Percentiles rank a stretch among this genome's conserved stretches.
Conservation (phyloP, 1,140 invertebrate species). For the Reticulitermes speratus region DNA sequence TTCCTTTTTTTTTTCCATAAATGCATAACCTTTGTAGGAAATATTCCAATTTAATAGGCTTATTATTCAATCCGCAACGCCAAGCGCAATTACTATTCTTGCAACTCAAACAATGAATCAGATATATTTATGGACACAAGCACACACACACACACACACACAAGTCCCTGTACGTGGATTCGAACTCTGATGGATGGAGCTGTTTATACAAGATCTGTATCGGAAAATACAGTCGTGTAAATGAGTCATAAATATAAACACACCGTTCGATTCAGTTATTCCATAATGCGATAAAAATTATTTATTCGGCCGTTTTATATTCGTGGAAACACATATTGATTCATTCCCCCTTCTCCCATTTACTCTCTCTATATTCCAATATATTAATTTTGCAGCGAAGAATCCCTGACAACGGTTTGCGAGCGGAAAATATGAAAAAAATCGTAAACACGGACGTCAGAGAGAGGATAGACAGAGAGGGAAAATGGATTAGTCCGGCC, state of each 20-base stretch:
- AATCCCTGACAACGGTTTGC: background rate
- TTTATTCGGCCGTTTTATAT: slow-evolving; percentile 12
- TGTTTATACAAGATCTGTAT: slow-evolving; percentile 3
- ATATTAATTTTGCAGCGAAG: background rate
- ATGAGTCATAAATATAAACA: slow-evolving; percentile 15
- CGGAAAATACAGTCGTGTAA: slow-evolving; percentile 8
- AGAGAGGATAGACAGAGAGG: too few species aligned
- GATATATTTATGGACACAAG: slow-evolving; percentile 8
- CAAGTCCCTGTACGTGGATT: background rate
- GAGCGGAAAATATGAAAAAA: background rate
- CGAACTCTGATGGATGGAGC: slow-evolving; percentile 11
- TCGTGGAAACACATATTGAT: background rate
- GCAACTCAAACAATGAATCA: slow-evolving; percentile 10
- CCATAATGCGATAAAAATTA: background rate
- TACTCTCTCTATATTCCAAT: slow-evolving; percentile 3
- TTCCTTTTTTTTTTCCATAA: background rate
- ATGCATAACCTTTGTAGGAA: background rate
- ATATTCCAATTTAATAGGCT: slow-evolving; percentile 8
- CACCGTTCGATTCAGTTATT: slow-evolving; percentile 1
- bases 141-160: background rate
- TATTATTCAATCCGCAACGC: slow-evolving; percentile 15
- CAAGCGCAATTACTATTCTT: background rate
- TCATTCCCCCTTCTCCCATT: background rate
- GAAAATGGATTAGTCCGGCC: too few species aligned
- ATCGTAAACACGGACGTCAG: background rate